Percentiles rank a stretch among this genome's conserved stretches.
Conservation (phyloP, 2,888 invertebrate genomes). For the Pantelozetes paolii region DNA sequence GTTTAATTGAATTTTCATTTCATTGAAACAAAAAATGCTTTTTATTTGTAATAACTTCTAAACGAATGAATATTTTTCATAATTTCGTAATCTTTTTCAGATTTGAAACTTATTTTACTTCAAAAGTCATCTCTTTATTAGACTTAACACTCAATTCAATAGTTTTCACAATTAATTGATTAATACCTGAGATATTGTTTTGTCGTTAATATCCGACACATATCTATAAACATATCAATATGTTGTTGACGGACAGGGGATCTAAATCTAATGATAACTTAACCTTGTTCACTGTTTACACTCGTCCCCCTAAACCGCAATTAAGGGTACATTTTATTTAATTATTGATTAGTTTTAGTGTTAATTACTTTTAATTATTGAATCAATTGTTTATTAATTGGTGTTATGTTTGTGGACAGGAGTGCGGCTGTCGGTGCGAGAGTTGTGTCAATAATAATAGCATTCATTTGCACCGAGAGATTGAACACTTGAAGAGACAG, state of each 20-base stretch:
- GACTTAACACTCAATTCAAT: not conserved
- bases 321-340: not conserved
- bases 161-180: too few species aligned
- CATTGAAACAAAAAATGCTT: not conserved
- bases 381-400: not conserved
- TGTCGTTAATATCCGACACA: not conserved
- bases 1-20: not conserved
- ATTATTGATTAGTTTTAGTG: not conserved
- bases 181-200: too few species aligned
- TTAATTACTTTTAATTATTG: not conserved
- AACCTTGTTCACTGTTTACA: too few species aligned
- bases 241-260: too few species aligned
- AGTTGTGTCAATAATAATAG: conserved; percentile 55
- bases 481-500: conserved; percentile 77
- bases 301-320: not conserved
- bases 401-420: conserved; percentile 50
- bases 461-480: conserved; percentile 72
- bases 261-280: too few species aligned
- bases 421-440: conserved; percentile 62
- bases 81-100: not conserved
- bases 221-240: not conserved
- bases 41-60: not conserved
- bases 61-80: not conserved
- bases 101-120: not conserved
- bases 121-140: not conserved